Base-by-base conservation (phyloP, 2,888 invertebrate species). In the Stramonita haemastoma region DNA sequence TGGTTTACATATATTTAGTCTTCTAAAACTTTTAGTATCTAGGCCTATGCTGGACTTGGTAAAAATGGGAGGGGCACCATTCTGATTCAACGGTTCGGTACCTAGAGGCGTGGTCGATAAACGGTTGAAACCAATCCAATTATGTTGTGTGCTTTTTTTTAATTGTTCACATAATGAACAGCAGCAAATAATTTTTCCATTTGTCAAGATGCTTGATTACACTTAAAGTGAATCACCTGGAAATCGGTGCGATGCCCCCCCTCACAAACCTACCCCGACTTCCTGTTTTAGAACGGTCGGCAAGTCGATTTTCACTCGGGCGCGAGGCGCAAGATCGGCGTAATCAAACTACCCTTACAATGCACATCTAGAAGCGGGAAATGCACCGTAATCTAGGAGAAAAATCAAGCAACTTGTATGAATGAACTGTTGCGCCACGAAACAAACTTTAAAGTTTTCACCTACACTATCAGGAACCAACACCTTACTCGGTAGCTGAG, bases 261-360 rank as follows among this genome's bases (percentile, higher is more conserved):
- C 70, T 34, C 57, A 46, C 84, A 60, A 56, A 70, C 60, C 86
- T 66, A 73, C 36, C 34, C 87, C 60, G 60, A 87, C 87, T 87
- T 87, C 87, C 87, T 87, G 73, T 87, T 87, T 86, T 46, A 60
- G 17, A 60, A 66, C 26, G 13, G 66, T 8, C 60, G 15, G 29
- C 11, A 22, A 34, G 66, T 17, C 19, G 13, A 34, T 46, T 83
- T 83, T 46, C 46, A 46, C 46, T 8, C 81, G 66, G 86, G 86
- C 66, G 86, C 32, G 66, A 86, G 66, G 29, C 32, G 17, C 81
- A 32, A 15, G 81, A 32, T 17, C 34, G 34, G 17, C 34, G 17
- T 81, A 81, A 17, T 66, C 66, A 66, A 66, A 66, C 46, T 8
- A 46, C 46, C 46, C 46, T 32, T 6, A 84, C n/a, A n/a, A n/a